Base-by-base conservation (phyloP, 2,888 invertebrate genomes). In the Eupeodes latifasciatus region DNA sequence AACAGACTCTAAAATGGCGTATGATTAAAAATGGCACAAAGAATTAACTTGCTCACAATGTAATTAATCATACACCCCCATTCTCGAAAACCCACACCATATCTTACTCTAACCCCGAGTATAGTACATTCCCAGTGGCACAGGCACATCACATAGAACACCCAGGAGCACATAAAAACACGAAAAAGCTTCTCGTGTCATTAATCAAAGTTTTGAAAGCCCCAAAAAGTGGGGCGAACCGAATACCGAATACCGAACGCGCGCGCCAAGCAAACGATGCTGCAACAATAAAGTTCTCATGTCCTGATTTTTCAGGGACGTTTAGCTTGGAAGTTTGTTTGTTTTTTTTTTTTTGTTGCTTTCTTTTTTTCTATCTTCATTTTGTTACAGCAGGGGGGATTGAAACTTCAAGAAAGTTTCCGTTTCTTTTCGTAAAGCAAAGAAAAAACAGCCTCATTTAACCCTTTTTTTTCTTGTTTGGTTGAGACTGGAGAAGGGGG, bases 11-110 rank as follows among this genome's bases (percentile, higher is more conserved):
- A 85, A 88, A 88, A 81, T 78, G 88, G 88, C 78, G 88, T 85
- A 88, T 88, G 81, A 88, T 85, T 88, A 88, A 88, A 88, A 88
- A 88, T 88, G 88, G 88, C 88, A 88, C 81, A 85, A 81, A 53
- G 85, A 88, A 88, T 88, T 88, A 88, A 88, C 88, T 88, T 88
- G 66, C 88, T 88, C 59, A 78, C 77, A 66, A 88, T 81, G 85
- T 74, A 88, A 88, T 88, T 88, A 88, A 88, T 88, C 88, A 88
- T 85, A 44, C 34, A 82, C 64, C 80, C 66, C 55, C 71, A 55
- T 71, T 53, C 12, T 5, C n/a, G 14, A 5, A n/a, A 19, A 4
- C 55, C 51, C 12, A 55, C 27, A 27, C 14, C 57, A 5, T 10
- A 55, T 7, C 55, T 5, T 14, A 7, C 57, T 36, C 59, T 83